These are phyloP conservation scores for Rhagium mordax DNA, from an alignment of 2,888 invertebrate species.

Conservation along the genomic window DNA sequence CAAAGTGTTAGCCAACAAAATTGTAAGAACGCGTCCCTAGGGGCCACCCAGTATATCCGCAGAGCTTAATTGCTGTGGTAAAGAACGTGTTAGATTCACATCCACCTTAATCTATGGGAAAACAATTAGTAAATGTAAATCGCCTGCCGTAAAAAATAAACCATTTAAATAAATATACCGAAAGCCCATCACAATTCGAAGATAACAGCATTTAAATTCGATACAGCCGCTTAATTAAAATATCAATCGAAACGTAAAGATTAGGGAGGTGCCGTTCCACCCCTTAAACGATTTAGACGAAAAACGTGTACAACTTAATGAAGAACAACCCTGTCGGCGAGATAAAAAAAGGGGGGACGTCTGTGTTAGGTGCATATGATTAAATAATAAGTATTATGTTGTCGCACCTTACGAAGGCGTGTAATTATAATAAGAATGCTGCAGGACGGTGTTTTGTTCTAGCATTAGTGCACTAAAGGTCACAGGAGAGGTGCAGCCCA, in stretches of 20 bases:
- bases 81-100: background rate
- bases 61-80: background rate
- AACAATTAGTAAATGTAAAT: background rate
- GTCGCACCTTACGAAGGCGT: background rate
- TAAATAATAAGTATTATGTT: background rate
- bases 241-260: conserved; percentile 30
- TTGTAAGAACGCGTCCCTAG: too few species aligned
- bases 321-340: background rate
- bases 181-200: background rate
- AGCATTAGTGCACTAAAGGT: background rate
- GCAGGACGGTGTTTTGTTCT: background rate
- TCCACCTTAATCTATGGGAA: background rate
- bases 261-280: conserved; percentile 34
- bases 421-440: background rate
- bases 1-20: too few species aligned
- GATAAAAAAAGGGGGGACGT: background rate
- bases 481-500: background rate
- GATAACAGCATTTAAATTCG: background rate
- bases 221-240: conserved; percentile 35
- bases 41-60: background rate
- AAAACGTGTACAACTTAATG: background rate
- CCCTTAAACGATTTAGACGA: conserved; percentile 21
- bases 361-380: background rate
- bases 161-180: background rate
- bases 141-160: background rate